These are phyloP conservation scores for Cecropterus lyciades DNA, from an alignment of 1,140 invertebrate genomes.

Conservation along the genomic window DNA sequence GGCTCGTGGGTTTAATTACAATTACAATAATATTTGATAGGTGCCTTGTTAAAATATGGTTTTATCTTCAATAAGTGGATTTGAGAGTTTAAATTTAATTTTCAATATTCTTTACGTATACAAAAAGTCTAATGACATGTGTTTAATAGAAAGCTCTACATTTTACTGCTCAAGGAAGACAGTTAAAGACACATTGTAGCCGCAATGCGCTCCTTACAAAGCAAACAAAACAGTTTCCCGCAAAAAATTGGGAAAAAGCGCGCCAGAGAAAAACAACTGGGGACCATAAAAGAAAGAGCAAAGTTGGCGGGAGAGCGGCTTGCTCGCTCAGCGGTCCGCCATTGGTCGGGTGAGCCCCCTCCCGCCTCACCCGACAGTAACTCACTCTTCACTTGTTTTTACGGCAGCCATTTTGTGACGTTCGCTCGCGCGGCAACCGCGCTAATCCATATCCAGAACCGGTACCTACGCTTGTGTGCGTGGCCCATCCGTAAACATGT, in stretches of 20 bases:
- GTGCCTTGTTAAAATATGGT: too few relatives aligned
- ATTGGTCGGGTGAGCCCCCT: slow-evolving; percentile 62
- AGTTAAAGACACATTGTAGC: slow-evolving; percentile 75
- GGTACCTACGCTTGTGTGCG: slow-evolving; percentile 62
- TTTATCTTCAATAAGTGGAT: too few relatives aligned
- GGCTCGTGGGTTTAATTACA: too few relatives aligned
- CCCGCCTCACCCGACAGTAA: slow-evolving; percentile 62
- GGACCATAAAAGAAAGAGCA: slow-evolving; percentile 81
- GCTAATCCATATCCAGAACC: slow-evolving; percentile 63
- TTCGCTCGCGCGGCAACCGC: slow-evolving; percentile 70
- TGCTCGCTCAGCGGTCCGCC: slow-evolving; percentile 69
- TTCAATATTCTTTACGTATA: not conserved
- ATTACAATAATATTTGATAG: too few relatives aligned
- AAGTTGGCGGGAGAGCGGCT: slow-evolving; percentile 72
- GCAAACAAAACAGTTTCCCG: slow-evolving; percentile 79
- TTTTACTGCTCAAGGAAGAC: slow-evolving; percentile 56
- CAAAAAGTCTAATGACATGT: slow-evolving; percentile 8
- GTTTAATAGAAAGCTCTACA: slow-evolving; percentile 43
- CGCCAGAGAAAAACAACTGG: slow-evolving; percentile 76
- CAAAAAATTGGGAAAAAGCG: slow-evolving; percentile 82
- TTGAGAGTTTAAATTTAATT: not conserved
- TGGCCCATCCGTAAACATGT: slow-evolving; percentile 50
- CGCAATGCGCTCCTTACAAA: slow-evolving; percentile 61
- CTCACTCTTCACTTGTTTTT: slow-evolving; percentile 84
- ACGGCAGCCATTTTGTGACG: slow-evolving; percentile 84